Conservation (phyloP, 2,113 vertebrate species). For the Perognathus longimembris region DNA sequence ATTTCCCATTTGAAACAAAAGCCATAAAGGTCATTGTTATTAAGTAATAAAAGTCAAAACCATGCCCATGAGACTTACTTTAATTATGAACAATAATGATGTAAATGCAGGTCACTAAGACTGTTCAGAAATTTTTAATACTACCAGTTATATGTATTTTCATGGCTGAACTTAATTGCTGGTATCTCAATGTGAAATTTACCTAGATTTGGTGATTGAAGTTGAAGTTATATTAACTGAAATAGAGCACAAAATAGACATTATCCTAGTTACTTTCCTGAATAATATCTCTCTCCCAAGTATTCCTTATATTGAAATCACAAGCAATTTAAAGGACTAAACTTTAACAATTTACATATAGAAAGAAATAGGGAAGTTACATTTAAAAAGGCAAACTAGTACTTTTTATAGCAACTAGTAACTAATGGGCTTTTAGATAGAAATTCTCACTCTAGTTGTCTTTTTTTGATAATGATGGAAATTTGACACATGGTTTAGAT, state of each 20-base stretch:
- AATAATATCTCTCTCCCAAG: not conserved
- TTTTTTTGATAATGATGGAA: slow-evolving; percentile 50
- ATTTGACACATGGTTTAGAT: slow-evolving; percentile 5
- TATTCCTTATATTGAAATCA: slow-evolving; percentile 22
- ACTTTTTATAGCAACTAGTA: slow-evolving; percentile 40
- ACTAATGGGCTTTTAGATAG: slow-evolving; percentile 3
- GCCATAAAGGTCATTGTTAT: slow-evolving; percentile 5
- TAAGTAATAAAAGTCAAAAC: slow-evolving; percentile 46
- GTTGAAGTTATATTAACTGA: slow-evolving; percentile 54
- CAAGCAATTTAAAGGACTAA: slow-evolving; percentile 44
- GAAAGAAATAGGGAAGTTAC: slow-evolving; percentile 41
- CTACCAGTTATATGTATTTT: not conserved
- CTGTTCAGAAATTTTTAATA: slow-evolving; percentile 25
- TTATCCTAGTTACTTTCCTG: slow-evolving; percentile 60
- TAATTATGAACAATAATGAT: not conserved
- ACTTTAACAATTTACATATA: slow-evolving; percentile 56
- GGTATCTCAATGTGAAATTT: slow-evolving; percentile 47
- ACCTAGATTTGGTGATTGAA: slow-evolving; percentile 24
- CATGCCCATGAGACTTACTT: slow-evolving; percentile 11
- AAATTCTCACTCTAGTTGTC: not conserved
- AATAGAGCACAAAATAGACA: slow-evolving; percentile 54
- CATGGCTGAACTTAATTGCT: slow-evolving; percentile 41
- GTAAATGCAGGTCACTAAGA: not conserved
- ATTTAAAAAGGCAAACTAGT: slow-evolving; percentile 37
- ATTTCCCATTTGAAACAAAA: slow-evolving; percentile 57